phyloP scores from a whole-genome alignment of 2,797 vertebrate species.

The Numenius phaeopus region DNA sequence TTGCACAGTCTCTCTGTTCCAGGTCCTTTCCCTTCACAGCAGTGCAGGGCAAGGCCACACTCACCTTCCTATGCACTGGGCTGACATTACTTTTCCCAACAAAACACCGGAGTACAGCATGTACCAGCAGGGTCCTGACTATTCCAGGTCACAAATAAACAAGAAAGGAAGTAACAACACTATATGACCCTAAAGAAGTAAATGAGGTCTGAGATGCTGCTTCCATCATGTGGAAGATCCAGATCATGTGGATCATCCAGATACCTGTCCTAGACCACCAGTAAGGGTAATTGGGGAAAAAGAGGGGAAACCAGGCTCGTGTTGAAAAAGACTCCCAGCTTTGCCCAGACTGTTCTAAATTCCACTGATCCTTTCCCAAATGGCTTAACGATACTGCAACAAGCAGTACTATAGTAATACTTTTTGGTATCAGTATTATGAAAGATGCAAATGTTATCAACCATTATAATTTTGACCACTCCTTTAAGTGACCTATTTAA shows the following conservation, averaged over 20 bases:
- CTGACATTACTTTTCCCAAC: background rate
- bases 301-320: background rate
- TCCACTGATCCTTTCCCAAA: background rate
- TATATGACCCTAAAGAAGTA: rapidly evolving
- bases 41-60: background rate
- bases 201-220: background rate
- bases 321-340: background rate
- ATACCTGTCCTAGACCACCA: background rate
- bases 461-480: background rate
- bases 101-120: background rate
- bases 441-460: background rate
- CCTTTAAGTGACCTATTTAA: background rate
- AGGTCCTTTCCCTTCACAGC: background rate
- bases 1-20: background rate
- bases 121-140: background rate
- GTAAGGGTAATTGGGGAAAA: background rate
- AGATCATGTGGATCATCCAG: too few species aligned
- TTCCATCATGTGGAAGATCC: background rate
- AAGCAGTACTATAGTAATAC: background rate
- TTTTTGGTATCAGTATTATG: background rate
- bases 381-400: rapidly evolving
- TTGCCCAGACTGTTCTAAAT: background rate
- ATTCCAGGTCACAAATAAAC: background rate
- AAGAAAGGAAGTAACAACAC: background rate
- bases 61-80: background rate